Base-by-base conservation (phyloP, 2,888 invertebrate species). In the Lithophane semibrunnea region DNA sequence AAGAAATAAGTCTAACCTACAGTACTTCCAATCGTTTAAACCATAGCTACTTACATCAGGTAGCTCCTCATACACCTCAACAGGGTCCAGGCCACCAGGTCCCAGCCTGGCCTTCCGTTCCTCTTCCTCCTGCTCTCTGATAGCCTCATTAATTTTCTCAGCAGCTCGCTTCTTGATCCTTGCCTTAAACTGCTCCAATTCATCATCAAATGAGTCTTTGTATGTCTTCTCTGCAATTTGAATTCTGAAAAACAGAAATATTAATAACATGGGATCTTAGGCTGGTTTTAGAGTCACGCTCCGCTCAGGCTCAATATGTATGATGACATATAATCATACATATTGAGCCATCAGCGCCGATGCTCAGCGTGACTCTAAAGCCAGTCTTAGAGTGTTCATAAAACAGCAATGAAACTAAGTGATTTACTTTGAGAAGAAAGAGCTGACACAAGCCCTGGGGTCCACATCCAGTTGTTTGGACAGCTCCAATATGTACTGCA, bases 401-500 rank as follows among this genome's bases (percentile, higher is more conserved):
- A 18, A 21, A 65, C 3, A 3, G 16, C 52, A 49, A 54, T 75
- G 3, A 29, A 61, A 54, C 9, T n/a, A 76, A n/a, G 0, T 54
- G 21, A 21, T 58, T 88, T 89, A 97, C 97, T 95, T 98, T 9
- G 97, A 97, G 93, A 99, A 99, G 97, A 99, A 99, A 16, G 99
- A 98, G 74, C 98, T 97, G 29, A 99, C 97, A 94, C 99, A 99
- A 21, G 98, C 98, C 86, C 99, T 97, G 0, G 99, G 99, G 96
- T 99, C 99, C 18, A 98, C 97, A 92, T 99, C 98, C 82, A 99
- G 94, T 91, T 99, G 99, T 92, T 99, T 99, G 2, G 99, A 98
- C 74, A 99, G 96, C 94, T 99, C 99, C 88, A 99, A 96, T 84
- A 99, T 99, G 93, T 99, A 99, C 96, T 99, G 99, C 98, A 99